Evolutionary conservation across 2,113 vertebrate species (phyloP).

Genomic region (Platycercus adscitus): DNA sequence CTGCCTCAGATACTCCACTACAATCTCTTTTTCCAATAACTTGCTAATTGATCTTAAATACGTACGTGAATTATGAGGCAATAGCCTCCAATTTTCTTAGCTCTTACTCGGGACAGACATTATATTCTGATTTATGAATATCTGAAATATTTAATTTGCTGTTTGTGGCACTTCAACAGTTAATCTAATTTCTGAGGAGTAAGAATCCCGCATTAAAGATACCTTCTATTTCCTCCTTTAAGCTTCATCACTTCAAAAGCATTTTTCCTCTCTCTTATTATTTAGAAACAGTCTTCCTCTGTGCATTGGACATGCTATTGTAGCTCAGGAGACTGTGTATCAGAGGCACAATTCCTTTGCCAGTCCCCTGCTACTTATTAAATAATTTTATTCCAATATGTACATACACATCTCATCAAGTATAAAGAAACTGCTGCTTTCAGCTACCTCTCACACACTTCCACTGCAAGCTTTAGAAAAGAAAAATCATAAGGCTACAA

Average conservation of each 20-base stretch:
- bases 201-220: neutral
- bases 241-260: neutral
- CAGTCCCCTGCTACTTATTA: neutral
- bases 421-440: neutral
- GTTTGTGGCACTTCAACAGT: neutral
- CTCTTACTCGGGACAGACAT: neutral
- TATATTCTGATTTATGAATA: neutral
- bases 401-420: neutral
- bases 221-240: neutral
- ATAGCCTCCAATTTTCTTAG: neutral
- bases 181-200: constrained; percentile 4
- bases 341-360: neutral
- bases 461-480: neutral
- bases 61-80: neutral
- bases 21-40: neutral
- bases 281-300: neutral
- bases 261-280: neutral
- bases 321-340: neutral
- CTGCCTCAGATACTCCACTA: neutral
- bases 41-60: neutral
- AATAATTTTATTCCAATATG: neutral
- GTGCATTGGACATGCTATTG: neutral
- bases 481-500: too few relatives aligned
- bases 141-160: neutral
- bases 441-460: neutral